Evolutionary conservation across 1,140 invertebrate species (phyloP).

Genomic region (Drosophila erecta): DNA sequence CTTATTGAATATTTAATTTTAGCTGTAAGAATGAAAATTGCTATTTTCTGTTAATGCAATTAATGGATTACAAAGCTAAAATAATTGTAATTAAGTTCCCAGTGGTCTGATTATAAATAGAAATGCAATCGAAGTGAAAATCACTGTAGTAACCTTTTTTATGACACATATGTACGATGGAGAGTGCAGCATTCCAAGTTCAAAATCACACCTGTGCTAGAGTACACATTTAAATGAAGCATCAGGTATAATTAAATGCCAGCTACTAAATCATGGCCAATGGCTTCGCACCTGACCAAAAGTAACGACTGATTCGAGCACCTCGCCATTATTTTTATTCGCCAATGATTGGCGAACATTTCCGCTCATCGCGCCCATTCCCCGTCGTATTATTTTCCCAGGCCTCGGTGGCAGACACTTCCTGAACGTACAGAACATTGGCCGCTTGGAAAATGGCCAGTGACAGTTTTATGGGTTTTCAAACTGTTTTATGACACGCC

Average conservation of each 20-base stretch:
- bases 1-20: too few relatives aligned
- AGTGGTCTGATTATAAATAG: neutral
- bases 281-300: conserved; percentile 9
- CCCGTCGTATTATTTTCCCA: conserved; percentile 28
- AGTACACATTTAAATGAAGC: conserved; percentile 10
- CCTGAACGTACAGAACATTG: conserved; percentile 38
- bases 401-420: conserved; percentile 38
- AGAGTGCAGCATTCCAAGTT: too few relatives aligned
- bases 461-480: conserved; percentile 82
- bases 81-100: neutral
- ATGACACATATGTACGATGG: too few relatives aligned
- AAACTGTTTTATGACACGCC: conserved; percentile 80
- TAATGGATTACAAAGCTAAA: neutral
- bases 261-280: conserved; percentile 28
- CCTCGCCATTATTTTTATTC: conserved; percentile 26
- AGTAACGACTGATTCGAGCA: conserved; percentile 27
- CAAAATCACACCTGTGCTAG: conserved; percentile 25
- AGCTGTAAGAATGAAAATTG: neutral
- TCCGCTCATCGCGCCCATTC: conserved; percentile 33
- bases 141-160: conserved; percentile 11
- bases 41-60: neutral
- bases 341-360: conserved; percentile 45
- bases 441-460: conserved; percentile 60
- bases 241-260: conserved; percentile 25
- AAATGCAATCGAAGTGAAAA: conserved; percentile 11